Conservation (phyloP, 2,888 invertebrate genomes). For the Galerucella calmariensis region DNA sequence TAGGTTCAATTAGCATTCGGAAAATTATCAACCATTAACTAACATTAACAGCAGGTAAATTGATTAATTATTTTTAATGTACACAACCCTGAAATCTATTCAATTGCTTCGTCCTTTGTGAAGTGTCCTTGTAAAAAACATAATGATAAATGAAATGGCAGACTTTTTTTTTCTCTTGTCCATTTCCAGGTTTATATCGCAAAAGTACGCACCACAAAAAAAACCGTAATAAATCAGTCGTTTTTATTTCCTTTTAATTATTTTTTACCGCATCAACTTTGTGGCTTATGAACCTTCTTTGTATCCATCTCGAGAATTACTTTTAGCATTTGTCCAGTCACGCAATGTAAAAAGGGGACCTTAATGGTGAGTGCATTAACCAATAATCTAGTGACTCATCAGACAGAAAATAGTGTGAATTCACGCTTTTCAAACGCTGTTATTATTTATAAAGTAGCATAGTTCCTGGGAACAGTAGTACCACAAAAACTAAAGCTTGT, state of each 20-base stretch:
- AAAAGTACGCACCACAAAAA: slow-evolving; percentile 28
- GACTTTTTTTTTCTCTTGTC: slow-evolving; percentile 13
- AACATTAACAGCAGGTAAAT: background rate
- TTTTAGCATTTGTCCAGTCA: slow-evolving; percentile 33
- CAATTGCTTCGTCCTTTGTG: background rate
- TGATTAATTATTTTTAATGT: background rate
- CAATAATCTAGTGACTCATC: background rate
- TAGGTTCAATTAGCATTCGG: no score
- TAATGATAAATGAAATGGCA: slow-evolving; percentile 18
- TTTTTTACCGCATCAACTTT: slow-evolving; percentile 35
- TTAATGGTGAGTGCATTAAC: slow-evolving; percentile 16
- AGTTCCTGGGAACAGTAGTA: background rate
- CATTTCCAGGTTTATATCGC: slow-evolving; percentile 4
- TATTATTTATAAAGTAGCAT: background rate
- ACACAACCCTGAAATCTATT: background rate
- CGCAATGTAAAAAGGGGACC: slow-evolving; percentile 14
- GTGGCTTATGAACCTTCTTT: slow-evolving; percentile 33
- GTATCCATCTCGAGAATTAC: slow-evolving; percentile 29
- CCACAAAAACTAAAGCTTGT: background rate
- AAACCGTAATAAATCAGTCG: slow-evolving; percentile 32
- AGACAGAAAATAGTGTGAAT: background rate
- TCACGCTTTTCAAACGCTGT: background rate
- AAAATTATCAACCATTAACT: background rate
- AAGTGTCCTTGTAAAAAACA: background rate
- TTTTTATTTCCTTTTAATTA: slow-evolving; percentile 36